Percentiles rank a stretch among this genome's conserved stretches.
phyloP scores from a whole-genome alignment of 2,113 vertebrate species.

The Laterallus jamaicensis region DNA sequence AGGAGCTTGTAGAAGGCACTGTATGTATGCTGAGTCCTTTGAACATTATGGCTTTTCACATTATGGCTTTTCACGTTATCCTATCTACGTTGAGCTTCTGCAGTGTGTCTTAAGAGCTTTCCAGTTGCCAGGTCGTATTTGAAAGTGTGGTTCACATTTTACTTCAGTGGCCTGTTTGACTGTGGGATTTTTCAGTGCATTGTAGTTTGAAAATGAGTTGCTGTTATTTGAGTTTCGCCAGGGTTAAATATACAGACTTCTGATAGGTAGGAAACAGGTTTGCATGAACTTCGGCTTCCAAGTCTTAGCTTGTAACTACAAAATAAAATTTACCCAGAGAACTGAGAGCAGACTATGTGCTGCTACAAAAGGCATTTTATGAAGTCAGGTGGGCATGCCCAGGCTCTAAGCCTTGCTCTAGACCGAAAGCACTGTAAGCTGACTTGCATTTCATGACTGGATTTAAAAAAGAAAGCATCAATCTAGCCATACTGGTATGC shows the following conservation, averaged over 20 bases:
- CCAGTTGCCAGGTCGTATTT: not conserved
- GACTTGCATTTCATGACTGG: not conserved
- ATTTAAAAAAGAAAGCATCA: not conserved
- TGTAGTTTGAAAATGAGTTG: not conserved
- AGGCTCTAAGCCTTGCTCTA: not conserved
- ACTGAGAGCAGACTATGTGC: not conserved
- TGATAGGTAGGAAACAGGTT: not conserved
- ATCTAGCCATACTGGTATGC: not conserved
- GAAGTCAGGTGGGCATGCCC: not conserved
- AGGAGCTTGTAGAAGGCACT: not conserved
- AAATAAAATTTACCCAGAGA: not conserved
- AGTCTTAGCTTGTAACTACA: not conserved
- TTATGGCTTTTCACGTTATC: not conserved
- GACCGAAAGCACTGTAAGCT: not conserved
- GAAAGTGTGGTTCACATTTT: not conserved
- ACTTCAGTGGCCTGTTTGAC: not conserved
- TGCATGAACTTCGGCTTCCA: not conserved
- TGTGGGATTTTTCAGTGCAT: not conserved
- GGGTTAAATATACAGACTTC: not conserved
- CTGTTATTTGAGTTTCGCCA: not conserved
- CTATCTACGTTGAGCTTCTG: not conserved
- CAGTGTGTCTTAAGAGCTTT: not conserved
- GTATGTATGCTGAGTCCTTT: fast-evolving
- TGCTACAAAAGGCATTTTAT: not conserved
- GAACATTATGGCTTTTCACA: not conserved